These are phyloP conservation scores for Patiria pectinifera DNA, from an alignment of 53 echinoderm and acorn worm species.

Conservation along the genomic window DNA sequence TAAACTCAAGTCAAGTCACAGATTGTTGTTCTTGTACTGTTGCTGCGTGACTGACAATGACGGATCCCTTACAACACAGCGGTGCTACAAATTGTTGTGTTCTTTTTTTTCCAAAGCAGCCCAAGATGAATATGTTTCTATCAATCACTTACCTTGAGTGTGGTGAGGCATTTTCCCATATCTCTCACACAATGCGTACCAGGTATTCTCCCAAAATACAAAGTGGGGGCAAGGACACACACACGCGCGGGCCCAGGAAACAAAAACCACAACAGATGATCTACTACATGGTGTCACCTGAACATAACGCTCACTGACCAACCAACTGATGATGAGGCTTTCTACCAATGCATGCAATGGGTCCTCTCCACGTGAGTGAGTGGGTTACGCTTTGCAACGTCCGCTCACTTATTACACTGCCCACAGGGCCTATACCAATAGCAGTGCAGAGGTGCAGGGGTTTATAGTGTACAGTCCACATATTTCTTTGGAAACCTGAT, in stretches of 20 bases:
- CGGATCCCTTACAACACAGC: not conserved
- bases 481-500: conserved; percentile 51
- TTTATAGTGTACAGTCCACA: not conserved
- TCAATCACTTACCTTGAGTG: conserved; percentile 31
- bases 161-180: conserved; percentile 62
- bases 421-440: not conserved
- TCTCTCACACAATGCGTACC: conserved; percentile 18
- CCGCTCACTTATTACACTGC: not conserved
- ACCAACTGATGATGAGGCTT: conserved; percentile 2
- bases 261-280: too few species aligned
- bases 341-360: not conserved
- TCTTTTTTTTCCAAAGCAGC: not conserved
- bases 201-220: not conserved
- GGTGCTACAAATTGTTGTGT: not conserved
- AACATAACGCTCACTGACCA: conserved; percentile 6
- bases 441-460: not conserved
- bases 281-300: conserved; percentile 1
- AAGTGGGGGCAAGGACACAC: not conserved
- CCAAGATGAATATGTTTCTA: not conserved
- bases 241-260: not conserved
- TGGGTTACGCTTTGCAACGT: not conserved
- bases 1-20: too few species aligned
- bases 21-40: too few species aligned
- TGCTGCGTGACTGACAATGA: too few species aligned
- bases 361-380: not conserved